A percentile compares a stretch with the other conserved stretches of the same genome.
These are phyloP conservation scores for Gastrophysa polygoni DNA, from an alignment of 2,888 invertebrate genomes.

Conservation along the genomic window DNA sequence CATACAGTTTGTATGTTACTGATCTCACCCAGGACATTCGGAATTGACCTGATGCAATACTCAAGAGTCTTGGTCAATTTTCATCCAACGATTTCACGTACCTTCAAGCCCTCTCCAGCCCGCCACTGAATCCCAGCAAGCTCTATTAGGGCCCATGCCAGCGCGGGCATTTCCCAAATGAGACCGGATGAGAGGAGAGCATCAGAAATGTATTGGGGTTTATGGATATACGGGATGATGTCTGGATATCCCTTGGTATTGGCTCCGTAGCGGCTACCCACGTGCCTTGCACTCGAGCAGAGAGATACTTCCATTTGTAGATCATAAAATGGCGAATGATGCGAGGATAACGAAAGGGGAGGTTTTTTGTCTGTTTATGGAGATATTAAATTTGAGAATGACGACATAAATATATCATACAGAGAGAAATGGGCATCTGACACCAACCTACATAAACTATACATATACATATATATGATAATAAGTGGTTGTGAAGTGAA, in stretches of 20 bases:
- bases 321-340: background rate
- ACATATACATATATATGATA: too few relatives aligned
- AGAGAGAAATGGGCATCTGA: too few relatives aligned
- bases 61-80: too few relatives aligned
- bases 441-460: too few relatives aligned
- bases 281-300: conserved; percentile 12
- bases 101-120: background rate
- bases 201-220: conserved; percentile 49
- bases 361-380: background rate
- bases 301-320: background rate
- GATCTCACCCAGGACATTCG: too few relatives aligned
- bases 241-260: conserved; percentile 40
- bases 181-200: conserved; percentile 46
- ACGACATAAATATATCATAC: background rate
- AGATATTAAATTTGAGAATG: background rate
- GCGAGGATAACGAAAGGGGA: background rate
- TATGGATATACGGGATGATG: conserved; percentile 47
- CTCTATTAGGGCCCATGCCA: conserved; percentile 38
- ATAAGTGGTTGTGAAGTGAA: too few relatives aligned
- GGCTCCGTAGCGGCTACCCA: conserved; percentile 19
- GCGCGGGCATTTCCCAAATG: conserved; percentile 47
- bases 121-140: conserved; percentile 4
- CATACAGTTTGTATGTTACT: too few relatives aligned
- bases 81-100: too few relatives aligned
- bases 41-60: too few relatives aligned